phyloP scores from a whole-genome alignment of 2,797 vertebrate species.

The Lagocephalus sceleratus region DNA sequence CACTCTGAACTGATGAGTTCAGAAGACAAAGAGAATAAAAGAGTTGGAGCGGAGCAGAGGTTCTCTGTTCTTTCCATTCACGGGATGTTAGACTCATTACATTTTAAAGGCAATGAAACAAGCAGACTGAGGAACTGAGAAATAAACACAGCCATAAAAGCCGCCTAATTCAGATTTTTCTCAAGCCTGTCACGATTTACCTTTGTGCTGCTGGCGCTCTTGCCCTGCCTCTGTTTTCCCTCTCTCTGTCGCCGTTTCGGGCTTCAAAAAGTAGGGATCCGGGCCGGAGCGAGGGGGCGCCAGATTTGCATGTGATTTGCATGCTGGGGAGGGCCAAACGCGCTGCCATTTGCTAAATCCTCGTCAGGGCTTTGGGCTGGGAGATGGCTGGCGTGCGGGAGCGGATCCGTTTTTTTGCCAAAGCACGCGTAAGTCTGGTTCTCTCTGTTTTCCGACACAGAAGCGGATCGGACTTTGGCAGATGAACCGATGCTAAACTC shows the following conservation, averaged over 20 bases:
- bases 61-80: slow-evolving; percentile 29
- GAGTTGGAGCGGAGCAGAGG: slow-evolving; percentile 5
- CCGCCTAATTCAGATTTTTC: too few relatives aligned
- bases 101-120: not conserved
- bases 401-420: too few relatives aligned
- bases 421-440: too few relatives aligned
- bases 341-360: not conserved
- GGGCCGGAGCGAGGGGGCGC: not conserved
- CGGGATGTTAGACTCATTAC: slow-evolving; percentile 12
- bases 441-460: too few relatives aligned
- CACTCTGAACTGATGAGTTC: slow-evolving; percentile 12
- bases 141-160: too few relatives aligned
- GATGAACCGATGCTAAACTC: too few relatives aligned
- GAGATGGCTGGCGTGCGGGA: not conserved
- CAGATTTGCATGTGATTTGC: not conserved
- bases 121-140: too few relatives aligned
- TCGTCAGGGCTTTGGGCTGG: not conserved
- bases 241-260: not conserved
- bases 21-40: slow-evolving; percentile 29
- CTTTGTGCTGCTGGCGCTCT: not conserved
- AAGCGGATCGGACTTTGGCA: too few relatives aligned
- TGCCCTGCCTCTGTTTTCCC: not conserved
- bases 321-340: not conserved
- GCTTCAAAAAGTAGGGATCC: not conserved
- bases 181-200: not conserved